Evolutionary conservation across 2,113 vertebrate genomes (phyloP).

Genomic region (Pagrus major): DNA sequence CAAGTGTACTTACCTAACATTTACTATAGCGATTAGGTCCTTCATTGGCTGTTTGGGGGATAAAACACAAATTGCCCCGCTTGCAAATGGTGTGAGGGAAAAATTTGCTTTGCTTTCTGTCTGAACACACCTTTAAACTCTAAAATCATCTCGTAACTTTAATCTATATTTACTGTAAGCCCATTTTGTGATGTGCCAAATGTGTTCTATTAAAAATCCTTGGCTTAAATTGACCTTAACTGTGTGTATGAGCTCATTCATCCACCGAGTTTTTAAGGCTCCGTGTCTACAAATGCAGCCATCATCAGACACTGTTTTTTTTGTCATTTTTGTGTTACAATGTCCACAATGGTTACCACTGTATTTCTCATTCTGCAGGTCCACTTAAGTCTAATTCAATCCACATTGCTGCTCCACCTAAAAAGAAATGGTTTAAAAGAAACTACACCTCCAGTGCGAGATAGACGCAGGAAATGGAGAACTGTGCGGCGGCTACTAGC

Average conservation of each 20-base stretch:
- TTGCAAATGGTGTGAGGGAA: not conserved
- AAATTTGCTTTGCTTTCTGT: not conserved
- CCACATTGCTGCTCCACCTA: slow-evolving; percentile 7
- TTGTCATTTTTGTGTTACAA: not conserved
- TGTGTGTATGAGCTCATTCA: slow-evolving; percentile 1
- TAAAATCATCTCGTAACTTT: not conserved
- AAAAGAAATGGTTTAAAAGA: not conserved
- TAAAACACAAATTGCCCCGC: not conserved
- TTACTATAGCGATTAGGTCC: too few relatives aligned
- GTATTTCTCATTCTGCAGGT: not conserved
- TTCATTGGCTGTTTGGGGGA: not conserved
- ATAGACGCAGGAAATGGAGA: not conserved
- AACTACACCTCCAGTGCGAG: not conserved
- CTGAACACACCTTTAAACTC: not conserved
- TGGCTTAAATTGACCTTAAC: not conserved
- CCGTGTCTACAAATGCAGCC: not conserved
- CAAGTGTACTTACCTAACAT: too few relatives aligned
- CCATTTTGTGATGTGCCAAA: not conserved
- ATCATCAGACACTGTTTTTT: not conserved
- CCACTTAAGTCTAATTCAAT: slow-evolving; percentile 5
- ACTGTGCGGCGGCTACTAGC: slow-evolving; percentile 8
- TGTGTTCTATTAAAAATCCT: not conserved
- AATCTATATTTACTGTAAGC: not conserved
- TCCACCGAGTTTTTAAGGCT: not conserved
- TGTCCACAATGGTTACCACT: not conserved